These are phyloP conservation scores for Callocephalon fimbriatum DNA, from an alignment of 2,113 vertebrate species.

Conservation along the genomic window DNA sequence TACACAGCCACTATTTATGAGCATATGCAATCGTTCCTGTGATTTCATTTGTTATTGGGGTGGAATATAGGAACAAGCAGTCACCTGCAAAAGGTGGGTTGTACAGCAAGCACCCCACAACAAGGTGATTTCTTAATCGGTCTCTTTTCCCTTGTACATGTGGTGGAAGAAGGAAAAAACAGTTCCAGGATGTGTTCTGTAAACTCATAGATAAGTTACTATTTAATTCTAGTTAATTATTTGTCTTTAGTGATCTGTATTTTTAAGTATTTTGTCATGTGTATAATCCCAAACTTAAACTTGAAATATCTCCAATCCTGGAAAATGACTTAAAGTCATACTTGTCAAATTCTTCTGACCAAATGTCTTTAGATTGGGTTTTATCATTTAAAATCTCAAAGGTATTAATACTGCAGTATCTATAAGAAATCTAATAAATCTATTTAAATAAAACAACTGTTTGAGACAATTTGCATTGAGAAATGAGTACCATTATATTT, in stretches of 20 bases:
- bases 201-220: neutral
- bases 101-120: neutral
- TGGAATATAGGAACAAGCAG: neutral
- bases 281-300: neutral
- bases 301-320: neutral
- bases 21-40: neutral
- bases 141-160: neutral
- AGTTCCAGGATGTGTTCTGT: neutral
- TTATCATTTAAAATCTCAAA: neutral
- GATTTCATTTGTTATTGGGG: neutral
- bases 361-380: neutral
- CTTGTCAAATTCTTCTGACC: neutral
- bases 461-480: neutral
- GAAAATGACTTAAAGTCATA: neutral
- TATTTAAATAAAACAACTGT: neutral
- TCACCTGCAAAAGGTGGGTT: neutral
- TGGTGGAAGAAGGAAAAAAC: neutral
- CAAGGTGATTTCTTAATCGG: neutral
- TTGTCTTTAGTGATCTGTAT: neutral
- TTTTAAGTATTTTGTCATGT: neutral
- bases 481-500: neutral
- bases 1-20: neutral
- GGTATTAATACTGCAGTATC: neutral
- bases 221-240: neutral
- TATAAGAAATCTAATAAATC: neutral